Evolutionary conservation across 2,888 invertebrate genomes (phyloP), one percentile per base, ranked within the genome.

Genomic region (Mycalesis mineus): DNA sequence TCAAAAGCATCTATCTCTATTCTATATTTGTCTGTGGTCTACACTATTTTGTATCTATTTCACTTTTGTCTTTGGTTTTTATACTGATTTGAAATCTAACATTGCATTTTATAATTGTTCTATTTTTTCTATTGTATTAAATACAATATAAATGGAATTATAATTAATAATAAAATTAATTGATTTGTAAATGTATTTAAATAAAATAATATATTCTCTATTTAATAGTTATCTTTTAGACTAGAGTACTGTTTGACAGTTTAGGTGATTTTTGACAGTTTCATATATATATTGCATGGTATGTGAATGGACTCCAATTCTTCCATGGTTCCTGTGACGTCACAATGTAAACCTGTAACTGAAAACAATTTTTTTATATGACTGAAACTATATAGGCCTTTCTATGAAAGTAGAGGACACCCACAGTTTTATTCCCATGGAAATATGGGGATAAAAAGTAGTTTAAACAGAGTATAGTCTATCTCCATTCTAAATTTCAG

Each of bases 301-400:
- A 70, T 76, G 60, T 65, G 64, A 64, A 29, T 41, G 56, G 60
- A 68, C 53, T 73, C 71, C 36, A 77, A 76, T 60, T 79, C 80
- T 76, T 84, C 86, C 86, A 87, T 86, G 70, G 53, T 78, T 76
- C 65, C 52, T 64, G 62, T 58, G 67, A 55, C 60, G 60, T 63
- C 36, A 39, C 61, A 67, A 53, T 40, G 56, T 62, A 50, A 62
- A 48, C 39, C 17, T 67, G 58, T 55, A 60, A 61, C 83, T 83
- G 77, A n/a, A 75, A 81, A 45, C 55, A 62, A 60, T 57, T 22
- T n/a, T n/a, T n/a, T n/a, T n/a, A n/a, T n/a, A n/a, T 22, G 22
- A 5, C 5, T 22, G 5, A 22, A 22, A 22, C 22, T 22, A 22
- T 22, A 5, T n/a, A n/a, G n/a, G n/a, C n/a, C n/a, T n/a, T n/a